A percentile compares a stretch with the other conserved stretches of the same genome.
Evolutionary conservation across 2,797 vertebrate genomes (phyloP).

Genomic region (Cuculus canorus): DNA sequence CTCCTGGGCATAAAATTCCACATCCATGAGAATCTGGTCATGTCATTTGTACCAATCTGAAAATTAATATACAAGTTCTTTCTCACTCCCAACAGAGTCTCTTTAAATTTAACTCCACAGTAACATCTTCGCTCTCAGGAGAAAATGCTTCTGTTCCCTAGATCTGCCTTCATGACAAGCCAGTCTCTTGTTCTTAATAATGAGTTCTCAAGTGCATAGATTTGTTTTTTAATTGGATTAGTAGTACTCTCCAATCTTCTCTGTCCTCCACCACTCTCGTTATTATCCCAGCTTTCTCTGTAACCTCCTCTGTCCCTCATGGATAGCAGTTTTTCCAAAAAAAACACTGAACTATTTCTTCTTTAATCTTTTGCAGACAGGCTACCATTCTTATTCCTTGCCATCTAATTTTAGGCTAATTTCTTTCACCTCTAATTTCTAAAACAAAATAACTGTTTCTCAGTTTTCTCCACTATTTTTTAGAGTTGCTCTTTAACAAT

Average conservation of each 20-base stretch:
- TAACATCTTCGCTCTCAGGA: neutral
- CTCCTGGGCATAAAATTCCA: neutral
- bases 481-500: neutral
- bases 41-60: neutral
- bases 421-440: neutral
- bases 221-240: constrained; percentile 39
- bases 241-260: neutral
- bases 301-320: neutral
- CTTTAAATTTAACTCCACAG: neutral
- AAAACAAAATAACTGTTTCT: neutral
- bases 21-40: neutral
- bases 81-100: neutral
- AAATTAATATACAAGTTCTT: neutral
- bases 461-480: neutral
- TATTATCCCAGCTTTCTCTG: neutral
- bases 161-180: neutral
- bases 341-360: neutral
- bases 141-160: neutral
- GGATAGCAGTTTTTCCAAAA: neutral
- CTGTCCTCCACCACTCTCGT: neutral
- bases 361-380: neutral
- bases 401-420: neutral
- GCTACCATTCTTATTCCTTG: neutral
- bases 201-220: constrained; percentile 1
- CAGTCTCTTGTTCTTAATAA: constrained; percentile 17